A percentile compares a stretch with the other conserved stretches of the same genome.
These are phyloP conservation scores for Drosophila demipolita DNA, from an alignment of 2,888 invertebrate species.

Conservation along the genomic window DNA sequence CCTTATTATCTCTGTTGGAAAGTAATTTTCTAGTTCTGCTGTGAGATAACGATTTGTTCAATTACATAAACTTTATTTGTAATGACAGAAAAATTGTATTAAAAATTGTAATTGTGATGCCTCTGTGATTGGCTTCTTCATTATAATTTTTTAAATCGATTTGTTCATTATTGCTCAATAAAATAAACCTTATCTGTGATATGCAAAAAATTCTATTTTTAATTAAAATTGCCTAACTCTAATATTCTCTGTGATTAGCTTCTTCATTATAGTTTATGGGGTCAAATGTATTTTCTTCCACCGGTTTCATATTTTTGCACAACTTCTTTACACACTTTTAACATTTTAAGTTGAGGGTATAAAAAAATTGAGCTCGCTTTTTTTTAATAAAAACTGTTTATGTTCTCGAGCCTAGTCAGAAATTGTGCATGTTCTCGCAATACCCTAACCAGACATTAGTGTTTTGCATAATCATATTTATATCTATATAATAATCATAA, in stretches of 20 bases:
- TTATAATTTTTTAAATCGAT: not conserved
- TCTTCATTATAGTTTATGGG: not conserved
- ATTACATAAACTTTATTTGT: not conserved
- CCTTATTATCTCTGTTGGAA: no score
- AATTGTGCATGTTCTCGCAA: not conserved
- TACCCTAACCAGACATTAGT: not conserved
- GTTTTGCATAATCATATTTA: not conserved
- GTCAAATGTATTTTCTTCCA: not conserved
- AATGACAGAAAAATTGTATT: not conserved
- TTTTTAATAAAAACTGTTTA: not conserved
- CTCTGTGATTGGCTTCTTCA: fast-evolving
- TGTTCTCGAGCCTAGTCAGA: not conserved
- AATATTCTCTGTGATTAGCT: fast-evolving
- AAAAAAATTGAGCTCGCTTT: not conserved
- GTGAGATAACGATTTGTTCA: no score
- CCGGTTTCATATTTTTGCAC: not conserved
- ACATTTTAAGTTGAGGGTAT: not conserved
- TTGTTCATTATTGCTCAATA: not conserved
- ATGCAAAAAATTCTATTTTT: not conserved
- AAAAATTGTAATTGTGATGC: not conserved
- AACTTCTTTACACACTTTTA: not conserved
- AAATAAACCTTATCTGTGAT: not conserved
- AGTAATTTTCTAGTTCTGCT: no score
- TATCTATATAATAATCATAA: constrained; percentile 10
- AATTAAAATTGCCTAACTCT: not conserved